Evolutionary conservation across 2,113 vertebrate species (phyloP), one percentile per base, ranked within the genome.

Genomic region (Mesembrinibis cayennensis): DNA sequence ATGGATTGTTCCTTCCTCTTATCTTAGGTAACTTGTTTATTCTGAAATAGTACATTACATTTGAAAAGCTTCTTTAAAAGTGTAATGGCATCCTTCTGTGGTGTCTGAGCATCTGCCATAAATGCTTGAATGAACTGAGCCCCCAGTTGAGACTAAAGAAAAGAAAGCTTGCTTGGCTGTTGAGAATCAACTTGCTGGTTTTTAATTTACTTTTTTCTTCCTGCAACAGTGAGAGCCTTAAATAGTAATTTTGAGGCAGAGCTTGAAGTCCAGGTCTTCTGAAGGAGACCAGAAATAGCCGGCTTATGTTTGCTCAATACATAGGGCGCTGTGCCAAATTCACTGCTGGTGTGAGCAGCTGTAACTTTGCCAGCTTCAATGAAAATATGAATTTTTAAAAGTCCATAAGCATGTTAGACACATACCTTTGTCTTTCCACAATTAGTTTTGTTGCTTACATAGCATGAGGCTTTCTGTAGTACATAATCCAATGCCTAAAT

Each of bases 371-470:
- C 94, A 95, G 87, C 93, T 94, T 93, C 83, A 80, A 77, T n/a
- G 87, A 79, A 97, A 94, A 95, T 93, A 89, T 27, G 77, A 93
- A 87, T 95, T 94, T 97, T 91, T 87, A 70, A 61, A 95, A 95
- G 91, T 96, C 94, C 89, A 50, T 95, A 95, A 97, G 96, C 94
- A 88, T 9, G 93, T 96, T 97, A 97, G 93, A 97, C 89, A 85
- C 89, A 96, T 95, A 96, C 96, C 91, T 97, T 97, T 96, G 95
- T 92, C 96, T 95, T 92, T 53, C 55, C 72, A 96, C 93, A 96
- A 96, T 97, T 96, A 93, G 79, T 97, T 95, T 97, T 93, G 92
- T 96, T 89, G 76, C 91, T 95, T 93, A 81, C 87, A 82, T 96
- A 87, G 91, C 74, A 50, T 66, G 91, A 94, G 84, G 84, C 95